Percentiles rank a stretch among this genome's conserved stretches.
Evolutionary conservation across 2,113 vertebrate species (phyloP).

Genomic region (Takifugu bimaculatus): DNA sequence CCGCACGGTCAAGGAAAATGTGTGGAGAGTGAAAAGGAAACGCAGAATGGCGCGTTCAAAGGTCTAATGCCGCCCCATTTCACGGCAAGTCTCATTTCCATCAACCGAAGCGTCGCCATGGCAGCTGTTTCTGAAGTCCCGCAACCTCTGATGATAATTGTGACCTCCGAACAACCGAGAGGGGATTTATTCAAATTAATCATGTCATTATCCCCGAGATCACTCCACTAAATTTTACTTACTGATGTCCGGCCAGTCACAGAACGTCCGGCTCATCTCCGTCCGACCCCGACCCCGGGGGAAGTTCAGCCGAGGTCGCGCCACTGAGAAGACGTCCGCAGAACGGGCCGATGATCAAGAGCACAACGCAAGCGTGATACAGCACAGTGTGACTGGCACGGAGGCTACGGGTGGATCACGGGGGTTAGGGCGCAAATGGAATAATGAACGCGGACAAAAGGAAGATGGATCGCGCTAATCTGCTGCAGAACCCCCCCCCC

Average conservation of each 20-base stretch:
- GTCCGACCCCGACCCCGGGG: constrained; percentile 7
- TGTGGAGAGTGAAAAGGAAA: constrained; percentile 18
- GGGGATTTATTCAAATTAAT: constrained; percentile 62
- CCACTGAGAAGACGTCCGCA: background rate
- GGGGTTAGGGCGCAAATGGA: constrained; percentile 57
- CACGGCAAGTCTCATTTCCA: constrained; percentile 28
- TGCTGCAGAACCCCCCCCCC: constrained; percentile 36
- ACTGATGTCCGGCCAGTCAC: constrained; percentile 30
- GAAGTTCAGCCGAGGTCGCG: constrained; percentile 10
- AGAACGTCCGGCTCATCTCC: constrained; percentile 25
- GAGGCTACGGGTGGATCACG: constrained; percentile 40
- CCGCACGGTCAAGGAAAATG: background rate
- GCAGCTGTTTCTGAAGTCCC: constrained; percentile 38
- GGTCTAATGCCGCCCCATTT: constrained; percentile 12
- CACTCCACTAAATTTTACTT: constrained; percentile 58
- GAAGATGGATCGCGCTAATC: constrained; percentile 75
- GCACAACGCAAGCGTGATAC: too few relatives aligned
- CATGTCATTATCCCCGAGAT: constrained; percentile 56
- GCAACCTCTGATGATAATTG: constrained; percentile 52
- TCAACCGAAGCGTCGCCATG: constrained; percentile 30
- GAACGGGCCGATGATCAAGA: background rate
- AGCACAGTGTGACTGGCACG: constrained; percentile 20
- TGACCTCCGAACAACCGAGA: constrained; percentile 33
- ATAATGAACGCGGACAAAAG: constrained; percentile 70
- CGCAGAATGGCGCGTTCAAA: constrained; percentile 15